Base-by-base conservation (phyloP, 1,140 invertebrate genomes). In the Drosophila funebris region DNA sequence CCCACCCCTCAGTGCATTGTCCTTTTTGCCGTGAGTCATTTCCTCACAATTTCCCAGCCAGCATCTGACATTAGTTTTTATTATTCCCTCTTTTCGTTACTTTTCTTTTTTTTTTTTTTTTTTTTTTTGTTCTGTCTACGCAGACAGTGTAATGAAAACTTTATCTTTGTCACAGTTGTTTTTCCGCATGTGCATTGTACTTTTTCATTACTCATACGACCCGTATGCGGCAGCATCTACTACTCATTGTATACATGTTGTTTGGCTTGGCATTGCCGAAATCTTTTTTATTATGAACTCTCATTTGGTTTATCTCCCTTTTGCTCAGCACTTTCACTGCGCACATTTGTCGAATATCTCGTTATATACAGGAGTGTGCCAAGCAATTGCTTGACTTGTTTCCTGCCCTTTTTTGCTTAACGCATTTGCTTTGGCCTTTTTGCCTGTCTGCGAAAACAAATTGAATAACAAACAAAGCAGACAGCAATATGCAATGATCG, bases 161-260 rank as follows among this genome's bases (percentile, higher is more conserved):
- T 88, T 87, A 67, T 88, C 83, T 88, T 78, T 87, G 76, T 88
- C 82, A 58, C 56, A 64, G 50, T 73, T 72, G 53, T 69, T 43
- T 78, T 53, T 50, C 52, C 48, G 5, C 8, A 16, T 29, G 24
- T 69, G 63, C 39, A 52, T 73, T 82, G 73, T 68, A 24, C 27
- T 63, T 78, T 73, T 73, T 82, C 78, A 87, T 87, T 88, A 87
- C 83, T 87, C 82, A 87, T 87, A 78, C 78, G 83, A 72, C 75
- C 56, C 52, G 39, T 75, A 27, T 33, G 48, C 56, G 48, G 52
- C 69, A 54, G 18, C 27, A 53, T 24, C 33, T 50, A 66, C 36
- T 16, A 29, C 64, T 24, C 71, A 14, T 60, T 37, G 16, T 36
- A 13, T 27, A 33, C 37, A 16, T 33, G 36, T 44, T 74, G 33